A percentile compares a stretch with the other conserved stretches of the same genome.
Evolutionary conservation across 92 coral and sea anemone genomes (phyloP).

Genomic region (Phenganax marumi): DNA sequence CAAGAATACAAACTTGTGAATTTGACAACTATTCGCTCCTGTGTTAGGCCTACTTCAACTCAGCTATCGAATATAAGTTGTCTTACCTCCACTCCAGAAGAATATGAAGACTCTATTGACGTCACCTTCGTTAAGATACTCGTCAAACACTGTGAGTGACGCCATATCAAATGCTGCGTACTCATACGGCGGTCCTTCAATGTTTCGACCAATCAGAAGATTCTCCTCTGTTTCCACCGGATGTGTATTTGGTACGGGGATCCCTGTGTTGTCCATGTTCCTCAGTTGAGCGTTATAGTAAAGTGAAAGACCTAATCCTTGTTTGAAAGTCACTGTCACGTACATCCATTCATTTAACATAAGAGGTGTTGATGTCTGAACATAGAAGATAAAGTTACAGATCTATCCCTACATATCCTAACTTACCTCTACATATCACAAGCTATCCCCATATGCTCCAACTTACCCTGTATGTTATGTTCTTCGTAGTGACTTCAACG

Average conservation of each 20-base stretch:
- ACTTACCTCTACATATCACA: background rate
- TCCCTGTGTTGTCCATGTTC: slow-evolving; percentile 70
- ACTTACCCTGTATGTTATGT: slow-evolving; percentile 80
- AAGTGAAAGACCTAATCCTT: slow-evolving; percentile 74
- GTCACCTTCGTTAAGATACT: slow-evolving; percentile 69
- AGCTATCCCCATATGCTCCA: background rate
- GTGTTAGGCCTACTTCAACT: background rate
- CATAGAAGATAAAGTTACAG: background rate
- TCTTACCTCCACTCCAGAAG: slow-evolving; percentile 94
- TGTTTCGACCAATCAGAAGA: slow-evolving; percentile 77
- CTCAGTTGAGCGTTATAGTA: slow-evolving; percentile 69
- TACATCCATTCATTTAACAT: slow-evolving; percentile 69
- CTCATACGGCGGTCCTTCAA: slow-evolving; percentile 64
- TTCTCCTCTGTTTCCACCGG: slow-evolving; percentile 63
- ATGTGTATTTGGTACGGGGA: slow-evolving; percentile 62
- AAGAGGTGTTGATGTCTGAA: slow-evolving; percentile 39
- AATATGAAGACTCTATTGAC: slow-evolving; percentile 83
- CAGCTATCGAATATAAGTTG: too few species aligned
- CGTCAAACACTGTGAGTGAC: slow-evolving; percentile 81
- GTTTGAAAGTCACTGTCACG: slow-evolving; percentile 77
- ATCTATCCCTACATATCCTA: background rate
- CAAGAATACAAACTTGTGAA: too few species aligned
- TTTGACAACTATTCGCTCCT: too few species aligned
- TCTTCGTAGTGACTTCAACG: slow-evolving; percentile 71
- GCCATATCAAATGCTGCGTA: slow-evolving; percentile 69